Evolutionary conservation across 2,113 vertebrate species (phyloP), one percentile per base, ranked within the genome.

Genomic region (Syngnathus typhle): DNA sequence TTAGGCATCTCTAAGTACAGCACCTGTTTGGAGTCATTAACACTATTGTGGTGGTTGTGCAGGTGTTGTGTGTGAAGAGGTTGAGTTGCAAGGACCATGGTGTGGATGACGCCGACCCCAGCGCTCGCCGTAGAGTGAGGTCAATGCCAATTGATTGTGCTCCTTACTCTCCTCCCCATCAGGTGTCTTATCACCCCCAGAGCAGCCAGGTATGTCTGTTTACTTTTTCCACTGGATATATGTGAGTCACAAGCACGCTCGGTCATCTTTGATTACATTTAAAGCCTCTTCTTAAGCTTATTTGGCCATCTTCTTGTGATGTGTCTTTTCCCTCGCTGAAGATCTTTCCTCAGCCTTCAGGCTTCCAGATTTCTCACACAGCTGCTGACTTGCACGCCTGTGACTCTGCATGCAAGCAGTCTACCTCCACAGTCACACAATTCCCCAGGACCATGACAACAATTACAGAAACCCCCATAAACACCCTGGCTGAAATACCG

Each of bases 31-130:
- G 13, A 56, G 13, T 27, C 13, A 36, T 64, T 6, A 11, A 23
- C 32, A 68, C 23, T 27, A 41, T 23, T 67, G 23, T 54, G 71
- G 47, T 69, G 46, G 10, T 27, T 18, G 13, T 91, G 79, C 91
- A 97, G 84, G 93, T 94, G 52, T 89, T 98, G 49, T 95, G 94
- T 62, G 84, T 95, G 47, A 82, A 70, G 60, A 74, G 62, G 18
- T 12, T 85, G 67, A 71, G 71, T 16, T 91, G 83, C 7, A 88
- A 92, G 19, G 82, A 91, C 5, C 91, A 91, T 0, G 91, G 92
- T 0, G 69, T 91, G 0, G 93, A 96, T 76, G 94, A 95, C 0
- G 91, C 83, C 0, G 94, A 96, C 0, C 89, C 88, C 2, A 89
- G 85, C 0, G 91, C 92, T 36, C 94, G 90, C 0, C 89, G 90